phyloP scores from a whole-genome alignment of 2,113 vertebrate species.

The Hyperopisus bebe region DNA sequence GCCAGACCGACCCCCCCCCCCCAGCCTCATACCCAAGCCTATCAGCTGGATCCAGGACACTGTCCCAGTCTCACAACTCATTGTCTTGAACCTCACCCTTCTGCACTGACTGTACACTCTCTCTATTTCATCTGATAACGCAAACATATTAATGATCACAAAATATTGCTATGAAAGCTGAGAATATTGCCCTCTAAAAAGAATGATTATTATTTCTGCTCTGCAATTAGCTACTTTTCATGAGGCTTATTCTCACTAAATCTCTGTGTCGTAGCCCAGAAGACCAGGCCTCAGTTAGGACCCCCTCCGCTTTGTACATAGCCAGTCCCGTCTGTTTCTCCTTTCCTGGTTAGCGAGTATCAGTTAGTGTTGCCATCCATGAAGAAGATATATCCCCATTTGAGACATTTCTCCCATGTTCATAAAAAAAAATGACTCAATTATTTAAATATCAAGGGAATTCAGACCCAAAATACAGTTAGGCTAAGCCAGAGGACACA shows the following conservation, averaged over 20 bases:
- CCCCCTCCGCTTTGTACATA: slow-evolving; percentile 66
- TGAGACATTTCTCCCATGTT: slow-evolving; percentile 33
- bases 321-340: slow-evolving; percentile 48
- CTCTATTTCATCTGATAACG: background rate
- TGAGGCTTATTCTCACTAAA: background rate
- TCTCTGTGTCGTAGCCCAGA: background rate
- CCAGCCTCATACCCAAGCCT: background rate
- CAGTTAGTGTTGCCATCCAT: slow-evolving; percentile 60
- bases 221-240: background rate
- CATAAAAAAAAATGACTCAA: background rate
- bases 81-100: too few relatives aligned
- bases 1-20: slow-evolving; percentile 5
- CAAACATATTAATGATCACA: background rate
- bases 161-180: background rate
- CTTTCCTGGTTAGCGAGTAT: slow-evolving; percentile 47
- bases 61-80: background rate
- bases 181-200: background rate
- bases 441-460: background rate
- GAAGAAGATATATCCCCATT: slow-evolving; percentile 41
- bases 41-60: slow-evolving; percentile 1
- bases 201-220: background rate
- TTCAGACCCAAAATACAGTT: background rate
- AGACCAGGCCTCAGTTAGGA: slow-evolving; percentile 25
- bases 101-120: background rate
- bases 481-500: background rate